Base-by-base conservation (phyloP, 2,888 invertebrate genomes). In the Drosophila prolongata region DNA sequence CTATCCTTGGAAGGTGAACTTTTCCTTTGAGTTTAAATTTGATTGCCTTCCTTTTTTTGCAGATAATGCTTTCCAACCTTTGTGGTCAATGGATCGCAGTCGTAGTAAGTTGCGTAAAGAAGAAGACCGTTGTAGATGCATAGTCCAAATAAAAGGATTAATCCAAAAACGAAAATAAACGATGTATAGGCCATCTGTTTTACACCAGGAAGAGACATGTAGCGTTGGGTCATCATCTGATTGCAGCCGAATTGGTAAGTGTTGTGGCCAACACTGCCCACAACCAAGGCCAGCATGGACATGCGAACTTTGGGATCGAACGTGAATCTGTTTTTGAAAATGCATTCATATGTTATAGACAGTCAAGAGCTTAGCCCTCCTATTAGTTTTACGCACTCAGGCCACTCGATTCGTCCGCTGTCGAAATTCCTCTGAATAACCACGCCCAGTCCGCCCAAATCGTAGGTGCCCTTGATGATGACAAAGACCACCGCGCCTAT, bases 211-310 rank as follows among this genome's bases (percentile, higher is more conserved):
- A 97, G 92, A 0, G 97, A 94, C 52, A 97, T 93, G 80, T 96
- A 97, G 71, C 97, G 93, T 84, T 98, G 98, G 4, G 97, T 94
- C 94, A 97, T 96, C 8, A 95, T 95, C 91, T 97, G 98, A 91
- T 96, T 97, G n/a, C 96, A 95, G 0, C 95, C 94, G 65, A 95
- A 94, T 13, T 95, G 93, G 87, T 96, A 95, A 1, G 96, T 91
- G 94, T 95, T 95, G 82, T 95, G 96, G 30, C 96, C 91, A 13
- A 94, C 93, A 0, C 96, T 96, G 8, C 97, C 97, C 38, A 97
- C 89, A 1, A 95, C 92, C 10, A 97, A 91, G 10, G 95, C 94
- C 95, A 97, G 96, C 53, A 96, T 92, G 0, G 97, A 96, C 86
- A 97, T 95, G 13, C 97, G 94, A 0, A 95, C 94, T n/a, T 95